Base-by-base conservation (phyloP, 2,888 invertebrate species). In the Eubasilissa splendida region DNA sequence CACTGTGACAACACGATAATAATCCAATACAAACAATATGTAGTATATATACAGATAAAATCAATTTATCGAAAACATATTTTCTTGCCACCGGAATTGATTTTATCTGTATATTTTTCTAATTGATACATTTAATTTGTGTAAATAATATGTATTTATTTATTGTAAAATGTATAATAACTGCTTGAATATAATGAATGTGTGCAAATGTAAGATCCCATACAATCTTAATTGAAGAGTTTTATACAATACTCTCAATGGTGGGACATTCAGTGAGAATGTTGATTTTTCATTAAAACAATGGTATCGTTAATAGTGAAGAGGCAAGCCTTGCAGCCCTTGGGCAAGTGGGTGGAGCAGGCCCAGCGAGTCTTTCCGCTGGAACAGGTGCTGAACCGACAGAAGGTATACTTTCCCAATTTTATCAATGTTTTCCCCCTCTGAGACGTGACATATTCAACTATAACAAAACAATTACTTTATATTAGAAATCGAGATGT, bases 241-340 rank as follows among this genome's bases (percentile, higher is more conserved):
- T 22, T 22, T 60, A 22, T 7, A 22, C 14, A 60, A 4, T 14
- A 22, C 31, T n/a, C 31, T 60, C 14, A 22, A 60, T 0, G 22
- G 31, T 63, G 11, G 42, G 4, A 33, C 10, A 33, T 5, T 68
- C 68, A 68, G 14, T 68, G 68, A 10, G n/a, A 42, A 50, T 68
- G 68, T 50, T 52, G 7, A 8, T 68, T 52, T 52, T n/a, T 68
- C 52, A 11, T 10, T n/a, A 14, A 33, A n/a, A 76, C 54, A 14
- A 76, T 50, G 14, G 14, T 65, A n/a, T 68, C 68, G 42, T 68
- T 31, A 9, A 77, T 33, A 9, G 77, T 77, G 54, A 54, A 53
- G 54, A 77, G 12, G 42, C n/a, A 52, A 53, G 77, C 68, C 42
- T 63, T 80, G 76, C 80, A 80, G 11, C 76, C 76, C 52, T 31